Percentiles rank a stretch among this genome's conserved stretches.
Conservation (phyloP, 2,113 vertebrate genomes). For the Phalacrocorax brasilianus region DNA sequence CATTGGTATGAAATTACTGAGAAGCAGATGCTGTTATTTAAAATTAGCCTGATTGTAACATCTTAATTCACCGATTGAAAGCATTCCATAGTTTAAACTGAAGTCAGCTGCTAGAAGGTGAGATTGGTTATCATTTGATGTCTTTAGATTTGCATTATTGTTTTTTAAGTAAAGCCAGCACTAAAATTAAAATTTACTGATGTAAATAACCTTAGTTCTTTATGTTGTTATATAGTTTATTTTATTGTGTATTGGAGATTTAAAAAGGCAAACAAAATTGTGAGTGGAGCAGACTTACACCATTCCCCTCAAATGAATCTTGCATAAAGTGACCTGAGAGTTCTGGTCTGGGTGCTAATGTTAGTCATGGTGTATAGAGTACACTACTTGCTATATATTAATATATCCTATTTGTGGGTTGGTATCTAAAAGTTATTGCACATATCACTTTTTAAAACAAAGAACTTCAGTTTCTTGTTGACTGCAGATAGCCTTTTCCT, state of each 20-base stretch:
- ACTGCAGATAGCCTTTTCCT: background rate
- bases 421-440: background rate
- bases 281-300: background rate
- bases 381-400: background rate
- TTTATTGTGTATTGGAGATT: background rate
- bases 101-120: constrained; percentile 19
- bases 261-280: background rate
- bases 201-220: background rate
- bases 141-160: background rate
- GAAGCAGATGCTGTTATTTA: constrained; percentile 32
- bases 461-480: background rate
- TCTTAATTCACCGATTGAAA: background rate
- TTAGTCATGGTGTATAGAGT: background rate
- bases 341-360: background rate
- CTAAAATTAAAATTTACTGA: background rate
- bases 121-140: background rate
- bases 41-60: constrained; percentile 11
- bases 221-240: background rate
- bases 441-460: background rate
- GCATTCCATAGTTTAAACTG: background rate
- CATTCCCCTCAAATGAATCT: background rate
- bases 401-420: background rate
- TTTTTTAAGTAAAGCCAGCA: background rate
- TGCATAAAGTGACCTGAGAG: background rate
- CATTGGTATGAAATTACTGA: background rate